Evolutionary conservation across 2,113 vertebrate species (phyloP), one percentile per base, ranked within the genome.

Genomic region (Pomatorhinus ruficollis): DNA sequence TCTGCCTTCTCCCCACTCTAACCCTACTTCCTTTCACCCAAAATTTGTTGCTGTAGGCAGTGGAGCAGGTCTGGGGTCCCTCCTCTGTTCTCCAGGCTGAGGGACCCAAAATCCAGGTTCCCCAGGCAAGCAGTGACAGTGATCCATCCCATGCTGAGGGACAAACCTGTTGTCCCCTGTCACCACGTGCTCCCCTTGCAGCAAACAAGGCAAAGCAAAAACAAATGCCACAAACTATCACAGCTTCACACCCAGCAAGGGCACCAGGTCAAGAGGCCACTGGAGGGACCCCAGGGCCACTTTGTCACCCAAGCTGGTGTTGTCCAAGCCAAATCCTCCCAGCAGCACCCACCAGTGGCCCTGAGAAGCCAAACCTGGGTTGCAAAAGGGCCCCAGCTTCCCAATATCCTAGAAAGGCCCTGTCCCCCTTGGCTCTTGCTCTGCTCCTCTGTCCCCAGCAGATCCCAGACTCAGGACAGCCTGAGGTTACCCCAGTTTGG

Each of bases 221-320:
- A 6, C 6, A 12, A 90, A 82, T 1, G 4, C 8, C 20, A 69
- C 16, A 52, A 21, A 44, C 35, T 39, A 31, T 12, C 22, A 56
- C 3, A 7, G 49, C 31, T 65, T 83, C 82, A 40, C 6, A 10
- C 3, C 11, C 47, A 76, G 66, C 0, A 0, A 68, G 54, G 27
- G 12, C 24, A 78, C 40, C 54, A 82, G 45, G 64, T 72, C 54
- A 84, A 35, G 3, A 57, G 33, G 30, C 53, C 39, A 33, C n/a
- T 5, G 4, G 12, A 52, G 18, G 12, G 18, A 65, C 5, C 2
- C 9, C n/a, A 83, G 11, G 22, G 57, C 31, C 40, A 57, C 45
- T 69, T 2, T 44, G 40, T 57, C 45, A 70, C 15, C 27, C 24
- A 87, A 22, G n/a, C 9, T 45, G 11, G 22, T 65, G 37, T 7